Evolutionary conservation across 2,888 invertebrate species (phyloP), one percentile per base, ranked within the genome.

Genomic region (Ormyrus labotus): DNA sequence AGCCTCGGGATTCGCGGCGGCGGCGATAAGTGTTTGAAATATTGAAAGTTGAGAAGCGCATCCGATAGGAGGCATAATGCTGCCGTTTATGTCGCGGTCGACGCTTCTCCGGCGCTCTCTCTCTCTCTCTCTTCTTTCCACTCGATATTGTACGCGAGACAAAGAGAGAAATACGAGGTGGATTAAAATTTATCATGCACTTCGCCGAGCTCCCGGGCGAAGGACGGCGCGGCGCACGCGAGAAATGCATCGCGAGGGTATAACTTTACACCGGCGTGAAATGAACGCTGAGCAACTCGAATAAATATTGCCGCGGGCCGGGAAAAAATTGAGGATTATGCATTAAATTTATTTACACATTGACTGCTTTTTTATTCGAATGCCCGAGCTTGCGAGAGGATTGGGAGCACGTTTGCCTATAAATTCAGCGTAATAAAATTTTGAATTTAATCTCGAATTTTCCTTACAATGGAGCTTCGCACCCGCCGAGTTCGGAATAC

Each of bases 1-100:
- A 48, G 76, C 45, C 45, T 55, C 47, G 68, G 34, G 80, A 76
- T 81, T 82, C 74, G 84, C 85, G 85, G 65, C 58, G 76, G 72
- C 64, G 76, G 68, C 88, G 90, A 90, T 90, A 90, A 89, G 89
- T 89, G 88, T 88, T 90, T 90, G 90, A 90, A 90, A 89, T 90
- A 90, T 90, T 89, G 90, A 90, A 89, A 89, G 88, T 86, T 86
- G 87, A 89, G 88, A 88, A 86, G 84, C 71, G 82, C 81, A 34
- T 63, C 51, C 72, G 82, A 71, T 57, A 75, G 65, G 83, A 85
- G 84, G 85, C 85, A 87, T 88, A 87, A 88, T 87, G 86, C 86
- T 79, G 83, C 85, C 87, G 87, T 89, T 87, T 87, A 88, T 84
- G 84, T 85, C 83, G 81, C 81, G 83, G 81, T 83, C 76, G 81